Conservation (phyloP, 2,113 vertebrate genomes). For the Burhinus bistriatus region DNA sequence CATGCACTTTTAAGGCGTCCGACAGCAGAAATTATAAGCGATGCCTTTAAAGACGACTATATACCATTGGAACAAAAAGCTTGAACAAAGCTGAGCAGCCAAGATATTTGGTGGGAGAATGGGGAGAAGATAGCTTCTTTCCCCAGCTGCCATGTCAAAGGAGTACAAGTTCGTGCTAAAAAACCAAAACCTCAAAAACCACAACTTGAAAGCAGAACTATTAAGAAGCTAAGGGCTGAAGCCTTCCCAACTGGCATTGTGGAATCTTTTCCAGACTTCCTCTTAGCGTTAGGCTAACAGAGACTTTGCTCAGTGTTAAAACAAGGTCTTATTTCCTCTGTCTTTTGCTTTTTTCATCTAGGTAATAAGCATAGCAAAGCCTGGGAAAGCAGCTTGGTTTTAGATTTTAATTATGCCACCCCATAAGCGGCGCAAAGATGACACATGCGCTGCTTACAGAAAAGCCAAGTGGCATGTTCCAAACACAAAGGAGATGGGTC, state of each 20-base stretch:
- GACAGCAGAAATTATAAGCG: background rate
- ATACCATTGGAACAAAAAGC: background rate
- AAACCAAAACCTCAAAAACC: background rate
- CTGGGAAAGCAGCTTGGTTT: background rate
- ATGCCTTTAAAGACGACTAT: background rate
- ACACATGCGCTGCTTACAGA: background rate
- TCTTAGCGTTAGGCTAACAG: background rate
- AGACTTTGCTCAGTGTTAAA: background rate
- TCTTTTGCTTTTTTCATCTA: background rate
- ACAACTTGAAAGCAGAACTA: background rate
- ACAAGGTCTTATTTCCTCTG: background rate
- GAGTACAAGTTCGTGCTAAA: background rate
- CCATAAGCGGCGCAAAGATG: accelerated
- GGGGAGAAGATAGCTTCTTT: background rate
- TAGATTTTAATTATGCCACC: background rate
- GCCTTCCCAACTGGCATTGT: background rate
- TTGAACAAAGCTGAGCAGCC: background rate
- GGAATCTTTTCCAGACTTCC: background rate
- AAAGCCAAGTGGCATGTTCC: background rate
- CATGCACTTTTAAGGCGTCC: background rate
- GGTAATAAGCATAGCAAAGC: background rate
- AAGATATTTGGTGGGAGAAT: background rate
- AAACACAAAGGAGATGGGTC: background rate
- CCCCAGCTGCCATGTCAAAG: background rate
- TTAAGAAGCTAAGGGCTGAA: background rate